Evolutionary conservation across 2,888 invertebrate species (phyloP), one percentile per base, ranked within the genome.

Genomic region (Iselma pallidipennis): DNA sequence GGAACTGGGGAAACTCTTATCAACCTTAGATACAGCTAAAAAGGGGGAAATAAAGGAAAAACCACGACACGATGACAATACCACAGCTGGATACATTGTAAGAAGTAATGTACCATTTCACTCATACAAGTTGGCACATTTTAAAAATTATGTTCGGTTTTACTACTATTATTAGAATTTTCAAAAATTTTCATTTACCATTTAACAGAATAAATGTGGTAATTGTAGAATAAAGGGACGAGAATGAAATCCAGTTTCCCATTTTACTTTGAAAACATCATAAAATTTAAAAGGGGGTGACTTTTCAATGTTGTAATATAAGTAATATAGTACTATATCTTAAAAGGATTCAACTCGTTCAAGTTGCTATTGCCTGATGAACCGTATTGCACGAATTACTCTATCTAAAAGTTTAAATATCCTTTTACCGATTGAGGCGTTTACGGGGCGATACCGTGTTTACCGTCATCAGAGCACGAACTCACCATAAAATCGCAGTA

Each of bases 151-250:
- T 57, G 49, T 57, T 57, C 51, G 16, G 65, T 64, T 67, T 59
- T 66, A 70, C 65, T 59, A 57, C 58, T 55, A 54, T 59, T 67
- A 63, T 68, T 66, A 66, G 61, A 61, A 66, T 62, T 63, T 68
- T 67, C 68, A 68, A 70, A 68, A 68, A 65, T 58, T 59, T 65
- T 67, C 67, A 67, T 67, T 68, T 66, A 68, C 28, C 55, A 59
- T 37, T 37, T 37, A 37, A 37, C 42, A 16, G 42, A 37, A n/a
- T n/a, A n/a, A n/a, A n/a, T n/a, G n/a, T n/a, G n/a, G n/a, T n/a
- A n/a, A n/a, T n/a, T n/a, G n/a, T n/a, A n/a, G n/a, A n/a, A n/a
- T n/a, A n/a, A n/a, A n/a, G n/a, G n/a, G n/a, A n/a, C n/a, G n/a
- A n/a, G n/a, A n/a, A n/a, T n/a, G n/a, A n/a, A n/a, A n/a, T n/a